A percentile compares a stretch with the other conserved stretches of the same genome.
Conservation (phyloP, 2,113 vertebrate species). For the Eleginops maclovinus region DNA sequence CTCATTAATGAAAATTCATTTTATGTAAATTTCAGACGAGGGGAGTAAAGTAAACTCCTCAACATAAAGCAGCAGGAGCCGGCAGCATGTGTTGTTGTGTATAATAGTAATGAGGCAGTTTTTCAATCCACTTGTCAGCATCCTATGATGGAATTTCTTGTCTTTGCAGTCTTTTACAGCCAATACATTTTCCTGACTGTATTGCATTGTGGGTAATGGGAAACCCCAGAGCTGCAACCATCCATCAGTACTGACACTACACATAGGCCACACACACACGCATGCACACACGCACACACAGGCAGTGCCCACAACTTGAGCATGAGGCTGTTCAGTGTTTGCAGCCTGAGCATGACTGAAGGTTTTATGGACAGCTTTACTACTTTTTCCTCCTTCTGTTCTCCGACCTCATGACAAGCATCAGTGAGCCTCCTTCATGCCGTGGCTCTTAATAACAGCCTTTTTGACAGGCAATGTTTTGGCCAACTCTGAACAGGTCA, state of each 20-base stretch:
- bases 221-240: constrained; percentile 60
- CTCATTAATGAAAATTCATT: neutral
- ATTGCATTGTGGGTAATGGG: constrained; percentile 73
- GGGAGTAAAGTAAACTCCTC: constrained; percentile 6
- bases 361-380: constrained; percentile 53
- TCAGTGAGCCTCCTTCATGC: constrained; percentile 33
- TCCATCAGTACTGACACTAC: constrained; percentile 60
- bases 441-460: constrained; percentile 25
- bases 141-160: constrained; percentile 34
- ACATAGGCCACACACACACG: constrained; percentile 2
- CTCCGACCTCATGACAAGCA: constrained; percentile 44
- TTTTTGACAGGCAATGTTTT: constrained; percentile 43
- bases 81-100: constrained; percentile 20
- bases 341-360: constrained; percentile 25
- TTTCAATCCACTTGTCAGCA: constrained; percentile 29
- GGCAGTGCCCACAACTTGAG: constrained; percentile 9
- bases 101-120: constrained; percentile 22
- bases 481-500: constrained; percentile 1
- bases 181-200: constrained; percentile 42
- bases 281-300: neutral
- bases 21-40: neutral
- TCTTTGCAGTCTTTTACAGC: constrained; percentile 26
- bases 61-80: constrained; percentile 2
- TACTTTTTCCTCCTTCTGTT: constrained; percentile 32
- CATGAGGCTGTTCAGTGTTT: constrained; percentile 2